Evolutionary conservation across 2,888 invertebrate species (phyloP).

Genomic region (Drosophila emarginata): DNA sequence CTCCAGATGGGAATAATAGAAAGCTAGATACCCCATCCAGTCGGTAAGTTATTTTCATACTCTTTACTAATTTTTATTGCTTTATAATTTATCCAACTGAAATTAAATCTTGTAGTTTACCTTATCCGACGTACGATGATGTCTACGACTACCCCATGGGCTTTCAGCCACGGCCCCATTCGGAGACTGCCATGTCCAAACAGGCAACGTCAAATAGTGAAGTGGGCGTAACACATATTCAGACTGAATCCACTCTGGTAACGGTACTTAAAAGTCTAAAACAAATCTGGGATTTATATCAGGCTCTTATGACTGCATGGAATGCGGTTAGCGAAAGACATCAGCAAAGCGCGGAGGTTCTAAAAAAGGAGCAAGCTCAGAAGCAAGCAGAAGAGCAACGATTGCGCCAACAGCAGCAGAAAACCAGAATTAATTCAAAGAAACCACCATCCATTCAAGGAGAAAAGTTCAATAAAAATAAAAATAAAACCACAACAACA

Average conservation of each 20-base stretch:
- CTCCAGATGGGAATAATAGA: constrained; percentile 41
- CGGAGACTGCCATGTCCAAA: constrained; percentile 32
- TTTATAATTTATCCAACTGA: background rate
- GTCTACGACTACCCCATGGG: constrained; percentile 70
- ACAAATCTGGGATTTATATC: constrained; percentile 79
- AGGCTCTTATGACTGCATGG: constrained; percentile 78
- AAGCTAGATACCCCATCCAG: constrained; percentile 47
- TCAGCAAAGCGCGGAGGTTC: constrained; percentile 52
- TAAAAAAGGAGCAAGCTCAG: constrained; percentile 56
- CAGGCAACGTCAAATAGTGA: constrained; percentile 30
- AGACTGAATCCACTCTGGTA: constrained; percentile 57
- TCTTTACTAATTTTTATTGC: background rate
- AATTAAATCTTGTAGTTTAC: constrained; percentile 22
- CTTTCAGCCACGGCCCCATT: constrained; percentile 54
- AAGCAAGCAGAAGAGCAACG: constrained; percentile 59
- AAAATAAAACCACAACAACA: constrained; percentile 42
- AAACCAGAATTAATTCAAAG: constrained; percentile 69
- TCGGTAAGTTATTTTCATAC: constrained; percentile 42
- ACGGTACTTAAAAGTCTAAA: constrained; percentile 71
- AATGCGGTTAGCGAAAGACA: constrained; percentile 67
- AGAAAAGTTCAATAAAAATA: constrained; percentile 41
- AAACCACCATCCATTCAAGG: constrained; percentile 66
- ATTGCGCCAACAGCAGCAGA: constrained; percentile 63
- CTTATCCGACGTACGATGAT: constrained; percentile 62
- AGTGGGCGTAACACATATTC: constrained; percentile 15